phyloP scores from a whole-genome alignment of 2,797 vertebrate genomes.

The Aeoliscus strigatus region DNA sequence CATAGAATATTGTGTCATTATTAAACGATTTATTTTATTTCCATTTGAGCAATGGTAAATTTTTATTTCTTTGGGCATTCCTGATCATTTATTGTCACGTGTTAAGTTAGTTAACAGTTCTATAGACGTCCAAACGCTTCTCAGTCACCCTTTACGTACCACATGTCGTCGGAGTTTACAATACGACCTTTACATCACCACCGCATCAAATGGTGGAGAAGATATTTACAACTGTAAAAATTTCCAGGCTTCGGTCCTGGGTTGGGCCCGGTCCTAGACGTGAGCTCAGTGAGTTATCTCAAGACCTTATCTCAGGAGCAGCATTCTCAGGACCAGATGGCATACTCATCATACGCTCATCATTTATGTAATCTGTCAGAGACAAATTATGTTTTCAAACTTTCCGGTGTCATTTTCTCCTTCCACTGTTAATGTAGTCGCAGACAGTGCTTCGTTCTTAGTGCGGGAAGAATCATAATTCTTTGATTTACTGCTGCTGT shows the following conservation, averaged over 20 bases:
- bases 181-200: slow-evolving; percentile 11
- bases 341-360: slow-evolving; percentile 47
- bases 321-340: slow-evolving; percentile 46
- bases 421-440: too few relatives aligned
- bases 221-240: slow-evolving; percentile 14
- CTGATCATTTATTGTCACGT: background rate
- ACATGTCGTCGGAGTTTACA: slow-evolving; percentile 1
- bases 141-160: slow-evolving; percentile 5
- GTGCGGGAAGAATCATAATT: too few relatives aligned
- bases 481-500: too few relatives aligned
- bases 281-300: slow-evolving; percentile 51
- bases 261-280: slow-evolving; percentile 27
- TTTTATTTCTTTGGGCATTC: background rate
- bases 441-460: too few relatives aligned
- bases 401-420: too few relatives aligned
- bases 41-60: slow-evolving; percentile 2
- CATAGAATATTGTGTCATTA: too few relatives aligned
- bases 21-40: slow-evolving; percentile 6
- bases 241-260: slow-evolving; percentile 31
- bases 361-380: slow-evolving; percentile 34
- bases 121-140: background rate
- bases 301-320: slow-evolving; percentile 46
- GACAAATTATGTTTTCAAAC: slow-evolving; percentile 38
- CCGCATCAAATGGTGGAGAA: slow-evolving; percentile 23
- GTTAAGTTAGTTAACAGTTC: background rate